Conservation (phyloP, 1,140 invertebrate species). For the Solenopsis fugax region DNA sequence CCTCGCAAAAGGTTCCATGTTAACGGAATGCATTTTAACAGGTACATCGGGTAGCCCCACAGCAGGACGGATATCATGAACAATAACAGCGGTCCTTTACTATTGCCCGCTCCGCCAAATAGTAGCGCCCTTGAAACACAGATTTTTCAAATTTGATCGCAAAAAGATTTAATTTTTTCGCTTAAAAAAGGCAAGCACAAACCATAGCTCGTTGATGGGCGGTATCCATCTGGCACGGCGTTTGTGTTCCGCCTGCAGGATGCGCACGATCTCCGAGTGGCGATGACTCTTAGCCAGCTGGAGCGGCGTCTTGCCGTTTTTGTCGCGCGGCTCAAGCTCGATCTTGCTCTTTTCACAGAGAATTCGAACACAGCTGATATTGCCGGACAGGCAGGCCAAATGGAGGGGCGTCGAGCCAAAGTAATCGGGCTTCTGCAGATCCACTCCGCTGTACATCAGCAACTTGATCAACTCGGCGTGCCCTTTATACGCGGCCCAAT, state of each 20-base stretch:
- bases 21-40: constrained; percentile 95
- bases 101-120: constrained; percentile 96
- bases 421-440: constrained; percentile 95
- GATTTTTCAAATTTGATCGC: background rate
- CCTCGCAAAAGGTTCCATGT: constrained; percentile 95
- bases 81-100: constrained; percentile 94
- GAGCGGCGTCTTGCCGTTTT: constrained; percentile 96
- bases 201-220: constrained; percentile 95
- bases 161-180: background rate
- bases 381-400: constrained; percentile 96
- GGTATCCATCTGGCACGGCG: constrained; percentile 94
- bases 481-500: constrained; percentile 98
- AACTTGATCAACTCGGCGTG: constrained; percentile 95
- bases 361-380: constrained; percentile 92
- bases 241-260: constrained; percentile 93
- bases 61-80: constrained; percentile 94
- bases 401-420: constrained; percentile 97
- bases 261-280: constrained; percentile 93
- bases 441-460: constrained; percentile 96
- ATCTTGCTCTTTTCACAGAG: constrained; percentile 96
- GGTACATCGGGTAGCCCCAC: constrained; percentile 97
- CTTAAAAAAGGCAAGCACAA: constrained; percentile 49
- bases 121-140: constrained; percentile 89
- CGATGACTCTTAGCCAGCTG: constrained; percentile 95
- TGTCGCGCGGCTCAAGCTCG: constrained; percentile 94